phyloP scores from a whole-genome alignment of 2,797 vertebrate species.

The Syncerus caffer region DNA sequence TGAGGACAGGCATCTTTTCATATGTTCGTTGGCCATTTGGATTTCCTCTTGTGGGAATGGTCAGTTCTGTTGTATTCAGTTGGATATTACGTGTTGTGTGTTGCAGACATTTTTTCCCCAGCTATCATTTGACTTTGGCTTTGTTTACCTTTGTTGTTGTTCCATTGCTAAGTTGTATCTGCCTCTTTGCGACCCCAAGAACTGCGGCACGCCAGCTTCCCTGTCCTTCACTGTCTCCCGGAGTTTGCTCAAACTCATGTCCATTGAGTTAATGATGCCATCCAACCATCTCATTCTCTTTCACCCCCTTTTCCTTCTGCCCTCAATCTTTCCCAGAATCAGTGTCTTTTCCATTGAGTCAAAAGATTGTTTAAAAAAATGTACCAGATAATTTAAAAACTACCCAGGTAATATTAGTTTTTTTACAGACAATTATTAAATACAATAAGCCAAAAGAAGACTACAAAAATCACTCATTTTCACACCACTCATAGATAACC shows the following conservation, averaged over 20 bases:
- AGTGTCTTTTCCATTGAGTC: background rate
- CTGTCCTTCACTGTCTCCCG: background rate
- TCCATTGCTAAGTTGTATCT: background rate
- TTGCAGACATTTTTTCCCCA: background rate
- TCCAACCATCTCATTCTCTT: background rate
- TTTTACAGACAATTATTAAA: conserved; percentile 5
- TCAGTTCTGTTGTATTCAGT: background rate
- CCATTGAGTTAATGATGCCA: background rate
- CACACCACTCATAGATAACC: background rate
- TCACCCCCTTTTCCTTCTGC: background rate
- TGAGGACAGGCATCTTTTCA: background rate
- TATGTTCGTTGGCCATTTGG: background rate
- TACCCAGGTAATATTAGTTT: background rate
- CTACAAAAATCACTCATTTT: background rate
- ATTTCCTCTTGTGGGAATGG: background rate
- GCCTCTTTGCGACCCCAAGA: background rate
- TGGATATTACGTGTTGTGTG: background rate
- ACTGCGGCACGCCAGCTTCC: background rate
- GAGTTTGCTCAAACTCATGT: background rate
- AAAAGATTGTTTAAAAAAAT: background rate
- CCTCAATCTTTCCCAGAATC: background rate
- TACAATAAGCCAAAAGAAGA: background rate
- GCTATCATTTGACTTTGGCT: background rate
- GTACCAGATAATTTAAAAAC: background rate
- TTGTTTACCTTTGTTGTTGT: background rate